A percentile compares a stretch with the other conserved stretches of the same genome.
Evolutionary conservation across 2,888 invertebrate species (phyloP).

Genomic region (Teleiodes luculella): DNA sequence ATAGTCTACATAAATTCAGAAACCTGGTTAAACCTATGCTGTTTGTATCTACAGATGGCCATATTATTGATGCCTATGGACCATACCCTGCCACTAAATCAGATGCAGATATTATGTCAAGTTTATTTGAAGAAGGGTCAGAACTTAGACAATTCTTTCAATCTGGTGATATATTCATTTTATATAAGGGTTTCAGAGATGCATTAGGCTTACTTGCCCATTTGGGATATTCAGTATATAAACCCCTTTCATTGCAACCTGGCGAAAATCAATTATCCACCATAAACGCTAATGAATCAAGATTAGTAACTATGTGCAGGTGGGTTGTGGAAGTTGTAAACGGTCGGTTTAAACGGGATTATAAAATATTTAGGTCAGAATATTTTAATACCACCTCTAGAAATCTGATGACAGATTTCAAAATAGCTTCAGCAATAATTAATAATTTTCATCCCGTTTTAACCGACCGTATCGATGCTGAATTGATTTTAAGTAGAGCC

Average conservation of each 20-base stretch:
- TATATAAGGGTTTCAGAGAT: constrained; percentile 10
- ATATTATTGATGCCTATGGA: constrained; percentile 5
- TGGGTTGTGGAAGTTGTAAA: constrained; percentile 15
- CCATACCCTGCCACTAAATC: background rate
- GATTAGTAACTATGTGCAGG: constrained; percentile 10
- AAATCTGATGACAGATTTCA: constrained; percentile 10
- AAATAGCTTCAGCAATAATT: constrained; percentile 12
- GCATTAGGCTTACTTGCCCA: background rate
- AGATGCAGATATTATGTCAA: constrained; percentile 5
- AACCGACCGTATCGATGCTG: background rate
- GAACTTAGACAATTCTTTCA: background rate
- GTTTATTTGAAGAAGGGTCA: background rate
- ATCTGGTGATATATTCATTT: constrained; percentile 7
- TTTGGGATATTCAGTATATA: background rate
- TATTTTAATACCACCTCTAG: background rate
- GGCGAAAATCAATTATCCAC: constrained; percentile 19
- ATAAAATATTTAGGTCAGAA: constrained; percentile 9
- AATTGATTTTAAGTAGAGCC: background rate
- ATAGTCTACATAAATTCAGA: constrained; percentile 3
- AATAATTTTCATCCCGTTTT: constrained; percentile 11
- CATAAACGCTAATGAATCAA: constrained; percentile 15
- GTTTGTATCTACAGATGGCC: constrained; percentile 7
- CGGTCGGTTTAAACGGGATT: constrained; percentile 14
- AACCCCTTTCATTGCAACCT: background rate
- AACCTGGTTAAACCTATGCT: constrained; percentile 6